These are phyloP conservation scores for Aldabrachelys gigantea DNA, from an alignment of 2,113 vertebrate genomes.

Conservation along the genomic window DNA sequence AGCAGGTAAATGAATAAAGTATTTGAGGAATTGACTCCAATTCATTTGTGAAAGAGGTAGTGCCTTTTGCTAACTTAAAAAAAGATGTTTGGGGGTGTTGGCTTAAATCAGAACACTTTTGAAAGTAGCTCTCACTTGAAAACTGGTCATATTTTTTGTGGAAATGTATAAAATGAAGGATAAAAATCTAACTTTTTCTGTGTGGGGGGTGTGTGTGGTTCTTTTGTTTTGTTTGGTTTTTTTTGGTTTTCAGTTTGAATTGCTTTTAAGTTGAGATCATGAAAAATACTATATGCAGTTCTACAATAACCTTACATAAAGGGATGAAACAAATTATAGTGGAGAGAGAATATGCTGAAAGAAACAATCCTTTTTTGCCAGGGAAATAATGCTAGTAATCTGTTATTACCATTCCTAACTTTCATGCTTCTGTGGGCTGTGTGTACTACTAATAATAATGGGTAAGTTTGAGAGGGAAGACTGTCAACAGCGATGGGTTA, in stretches of 20 bases:
- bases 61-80: not conserved
- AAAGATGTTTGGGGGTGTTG: not conserved
- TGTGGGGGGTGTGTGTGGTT: no score
- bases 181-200: not conserved
- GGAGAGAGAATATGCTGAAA: not conserved
- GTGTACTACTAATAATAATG: not conserved
- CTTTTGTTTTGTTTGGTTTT: no score
- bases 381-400: not conserved
- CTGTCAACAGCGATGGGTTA: not conserved
- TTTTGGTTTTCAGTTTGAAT: not conserved
- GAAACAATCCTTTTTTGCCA: not conserved
- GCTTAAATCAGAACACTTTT: not conserved
- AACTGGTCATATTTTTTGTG: not conserved
- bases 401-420: not conserved
- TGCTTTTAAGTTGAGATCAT: not conserved
- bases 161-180: not conserved
- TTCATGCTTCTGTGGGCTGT: not conserved
- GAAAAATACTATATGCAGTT: not conserved
- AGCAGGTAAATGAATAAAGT: not conserved
- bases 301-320: not conserved
- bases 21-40: not conserved
- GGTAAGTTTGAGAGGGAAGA: accelerated
- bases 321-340: not conserved
- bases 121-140: not conserved
- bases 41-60: not conserved